Base-by-base conservation (phyloP, 2,888 invertebrate genomes). In the Heliconius ethilla region DNA sequence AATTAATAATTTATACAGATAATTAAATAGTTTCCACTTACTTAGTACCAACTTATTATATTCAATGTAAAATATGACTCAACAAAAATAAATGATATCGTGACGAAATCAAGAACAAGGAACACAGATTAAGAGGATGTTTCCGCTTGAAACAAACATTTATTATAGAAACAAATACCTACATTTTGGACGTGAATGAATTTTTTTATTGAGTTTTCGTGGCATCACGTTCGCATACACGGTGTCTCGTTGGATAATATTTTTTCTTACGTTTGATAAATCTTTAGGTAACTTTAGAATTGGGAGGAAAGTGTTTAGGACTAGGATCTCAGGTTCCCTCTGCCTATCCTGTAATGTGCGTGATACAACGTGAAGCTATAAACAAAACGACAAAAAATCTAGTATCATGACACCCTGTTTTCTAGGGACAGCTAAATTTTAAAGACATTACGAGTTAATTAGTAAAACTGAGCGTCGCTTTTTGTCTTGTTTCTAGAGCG, bases 71-170 rank as follows among this genome's bases (percentile, higher is more conserved):
- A 37, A 59, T 59, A 33, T 55, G 59, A 59, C 22, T 59, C 72
- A 59, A 33, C 55, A 59, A 25, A 72, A 72, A n/a, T 59, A 72
- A n/a, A 33, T 22, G 5, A n/a, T 29, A 25, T 72, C 9, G 29
- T 72, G 55, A 33, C 72, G 72, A n/a, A 62, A 63, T 18, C 27
- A 45, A 40, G 63, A 74, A 74, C 18, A 74, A 74, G 63, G 74
- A 45, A 74, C 72, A 63, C 22, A 40, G 29, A 33, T n/a, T 37
- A 27, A 22, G 40, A 65, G 74, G 74, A 74, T 65, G 45, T 74
- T 74, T 74, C 74, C 74, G 65, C 74, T 45, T 45, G 33, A 66
- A 66, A 25, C 62, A 63, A 74, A 74, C 59, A 74, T 40, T 69
- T 69, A 40, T 45, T 69, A 69, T 37, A 25, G n/a, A 59, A 65